These are phyloP conservation scores for Drosophila seclusa DNA, from an alignment of 2,888 invertebrate genomes.

Conservation along the genomic window DNA sequence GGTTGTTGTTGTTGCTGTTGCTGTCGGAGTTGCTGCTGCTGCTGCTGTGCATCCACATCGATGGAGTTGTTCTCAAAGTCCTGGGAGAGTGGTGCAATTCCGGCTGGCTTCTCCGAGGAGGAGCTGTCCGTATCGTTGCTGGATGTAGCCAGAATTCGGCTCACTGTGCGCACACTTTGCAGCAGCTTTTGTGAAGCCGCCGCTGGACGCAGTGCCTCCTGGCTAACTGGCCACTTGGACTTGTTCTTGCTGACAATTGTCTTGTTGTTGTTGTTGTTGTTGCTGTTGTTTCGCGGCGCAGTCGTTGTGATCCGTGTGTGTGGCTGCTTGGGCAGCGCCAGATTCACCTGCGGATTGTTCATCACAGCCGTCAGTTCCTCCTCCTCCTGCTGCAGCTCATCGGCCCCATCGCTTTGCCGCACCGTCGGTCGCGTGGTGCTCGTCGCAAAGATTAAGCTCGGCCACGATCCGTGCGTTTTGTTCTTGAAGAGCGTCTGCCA, in stretches of 20 bases:
- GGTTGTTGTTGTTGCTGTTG: constrained; percentile 38
- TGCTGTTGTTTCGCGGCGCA: constrained; percentile 70
- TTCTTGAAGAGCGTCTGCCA: constrained; percentile 68
- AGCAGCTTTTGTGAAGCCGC: constrained; percentile 50
- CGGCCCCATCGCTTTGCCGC: constrained; percentile 18
- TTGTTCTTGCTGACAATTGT: constrained; percentile 81
- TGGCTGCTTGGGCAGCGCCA: constrained; percentile 45
- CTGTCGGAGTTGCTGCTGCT: constrained; percentile 28
- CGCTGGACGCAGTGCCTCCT: constrained; percentile 71
- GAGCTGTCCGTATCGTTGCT: constrained; percentile 48
- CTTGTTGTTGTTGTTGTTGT: constrained; percentile 78
- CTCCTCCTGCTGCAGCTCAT: constrained; percentile 43
- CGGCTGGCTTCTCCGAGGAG: constrained; percentile 81
- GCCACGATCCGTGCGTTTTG: constrained; percentile 71
- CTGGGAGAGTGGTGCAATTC: constrained; percentile 71
- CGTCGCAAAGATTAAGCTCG: constrained; percentile 58
- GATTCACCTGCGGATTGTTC: constrained; percentile 74
- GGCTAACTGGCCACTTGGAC: constrained; percentile 81
- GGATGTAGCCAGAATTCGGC: constrained; percentile 19
- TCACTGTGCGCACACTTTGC: constrained; percentile 35
- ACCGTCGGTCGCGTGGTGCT: constrained; percentile 56
- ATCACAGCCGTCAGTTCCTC: constrained; percentile 78
- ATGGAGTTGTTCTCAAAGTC: constrained; percentile 85
- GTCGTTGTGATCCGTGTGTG: constrained; percentile 63
- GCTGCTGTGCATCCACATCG: constrained; percentile 75